These are phyloP conservation scores for Anabas testudineus DNA, from an alignment of 2,797 vertebrate genomes.

Conservation along the genomic window DNA sequence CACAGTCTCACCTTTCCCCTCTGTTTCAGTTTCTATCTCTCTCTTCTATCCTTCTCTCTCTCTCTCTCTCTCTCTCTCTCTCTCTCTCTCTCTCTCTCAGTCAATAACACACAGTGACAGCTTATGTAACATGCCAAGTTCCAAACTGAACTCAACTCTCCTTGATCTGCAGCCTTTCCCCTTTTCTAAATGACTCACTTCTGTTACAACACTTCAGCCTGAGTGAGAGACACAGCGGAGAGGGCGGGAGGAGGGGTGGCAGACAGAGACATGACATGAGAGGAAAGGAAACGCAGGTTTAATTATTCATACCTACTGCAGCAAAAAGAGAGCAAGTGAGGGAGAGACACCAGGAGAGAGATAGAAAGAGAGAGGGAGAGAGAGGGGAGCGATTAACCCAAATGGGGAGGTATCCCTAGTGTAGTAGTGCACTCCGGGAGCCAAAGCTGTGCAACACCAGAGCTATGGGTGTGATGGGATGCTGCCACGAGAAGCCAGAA, in stretches of 20 bases:
- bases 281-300: constrained; percentile 79
- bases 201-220: constrained; percentile 82
- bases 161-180: constrained; percentile 80
- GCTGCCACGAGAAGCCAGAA: constrained; percentile 61
- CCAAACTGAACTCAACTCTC: constrained; percentile 81
- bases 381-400: constrained; percentile 66
- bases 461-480: constrained; percentile 72
- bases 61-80: constrained; percentile 32
- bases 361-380: constrained; percentile 34
- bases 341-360: constrained; percentile 19
- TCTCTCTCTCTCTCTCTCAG: constrained; percentile 62
- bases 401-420: constrained; percentile 74
- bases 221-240: constrained; percentile 71
- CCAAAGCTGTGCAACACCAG: constrained; percentile 62
- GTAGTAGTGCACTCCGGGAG: constrained; percentile 73
- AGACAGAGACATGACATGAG: constrained; percentile 77
- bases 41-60: constrained; percentile 32
- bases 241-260: constrained; percentile 67
- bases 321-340: constrained; percentile 53
- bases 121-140: constrained; percentile 80
- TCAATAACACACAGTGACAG: constrained; percentile 81
- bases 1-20: constrained; percentile 64
- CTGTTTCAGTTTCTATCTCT: constrained; percentile 21
- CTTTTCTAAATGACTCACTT: constrained; percentile 85
- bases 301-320: constrained; percentile 85